phyloP scores from a whole-genome alignment of 2,797 vertebrate genomes.

The Chloroceryle amazona region DNA sequence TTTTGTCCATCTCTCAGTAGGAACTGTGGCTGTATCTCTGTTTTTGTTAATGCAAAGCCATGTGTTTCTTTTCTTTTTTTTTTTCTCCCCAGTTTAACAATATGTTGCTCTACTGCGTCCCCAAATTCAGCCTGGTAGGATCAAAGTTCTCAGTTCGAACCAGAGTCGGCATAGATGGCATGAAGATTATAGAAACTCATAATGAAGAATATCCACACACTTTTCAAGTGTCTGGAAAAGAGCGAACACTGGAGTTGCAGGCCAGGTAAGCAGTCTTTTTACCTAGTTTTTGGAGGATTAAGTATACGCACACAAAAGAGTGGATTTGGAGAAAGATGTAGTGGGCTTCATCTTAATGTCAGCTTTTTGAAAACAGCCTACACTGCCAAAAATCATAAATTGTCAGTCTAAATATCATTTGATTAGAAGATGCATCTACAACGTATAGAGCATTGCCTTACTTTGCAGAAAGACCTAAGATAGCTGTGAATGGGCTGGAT shows the following conservation, averaged over 20 bases:
- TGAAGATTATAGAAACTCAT: constrained; percentile 92
- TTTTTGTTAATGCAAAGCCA: not conserved
- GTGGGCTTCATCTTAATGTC: not conserved
- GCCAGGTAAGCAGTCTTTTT: constrained; percentile 85
- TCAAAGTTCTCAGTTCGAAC: constrained; percentile 93
- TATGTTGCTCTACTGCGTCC: constrained; percentile 98
- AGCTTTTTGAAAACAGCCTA: not conserved
- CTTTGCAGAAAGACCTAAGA: not conserved
- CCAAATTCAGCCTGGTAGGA: constrained; percentile 96
- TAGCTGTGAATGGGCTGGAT: not conserved
- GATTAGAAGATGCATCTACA: not conserved
- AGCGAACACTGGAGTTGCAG: constrained; percentile 94
- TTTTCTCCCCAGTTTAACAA: constrained; percentile 91
- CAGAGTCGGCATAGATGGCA: constrained; percentile 93
- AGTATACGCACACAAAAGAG: not conserved
- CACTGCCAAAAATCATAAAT: not conserved
- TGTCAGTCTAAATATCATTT: not conserved
- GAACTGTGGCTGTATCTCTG: not conserved
- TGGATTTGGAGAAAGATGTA: not conserved
- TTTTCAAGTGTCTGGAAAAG: constrained; percentile 97
- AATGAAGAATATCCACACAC: constrained; percentile 98
- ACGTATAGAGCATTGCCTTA: not conserved
- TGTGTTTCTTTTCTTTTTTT: not conserved
- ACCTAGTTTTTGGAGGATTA: not conserved
- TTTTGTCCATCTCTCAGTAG: not conserved